Conservation (phyloP, 2,888 invertebrate genomes). For the Orthonevra nobilis region DNA sequence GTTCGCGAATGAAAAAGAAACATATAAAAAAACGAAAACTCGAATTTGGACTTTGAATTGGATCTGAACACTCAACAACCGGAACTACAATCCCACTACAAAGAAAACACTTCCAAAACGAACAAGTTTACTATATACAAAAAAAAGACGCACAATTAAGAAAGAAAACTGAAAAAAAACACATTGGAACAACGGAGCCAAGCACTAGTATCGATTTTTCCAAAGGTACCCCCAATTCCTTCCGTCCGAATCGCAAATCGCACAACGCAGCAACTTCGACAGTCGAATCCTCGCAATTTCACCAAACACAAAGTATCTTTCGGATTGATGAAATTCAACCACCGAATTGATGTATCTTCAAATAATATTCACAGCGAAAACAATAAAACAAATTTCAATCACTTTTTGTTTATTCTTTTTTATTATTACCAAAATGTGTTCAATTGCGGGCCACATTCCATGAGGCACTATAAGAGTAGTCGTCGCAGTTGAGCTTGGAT, state of each 20-base stretch:
- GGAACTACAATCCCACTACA: constrained; percentile 57
- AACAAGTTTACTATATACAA: constrained; percentile 4
- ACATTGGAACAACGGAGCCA: constrained; percentile 60
- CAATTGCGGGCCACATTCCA: constrained; percentile 24
- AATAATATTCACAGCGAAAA: constrained; percentile 49
- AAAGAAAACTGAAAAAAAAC: constrained; percentile 6
- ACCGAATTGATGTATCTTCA: constrained; percentile 37
- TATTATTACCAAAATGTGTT: constrained; percentile 36
- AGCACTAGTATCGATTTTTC: constrained; percentile 67
- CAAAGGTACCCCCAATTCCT: constrained; percentile 21
- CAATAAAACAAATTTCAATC: constrained; percentile 46
- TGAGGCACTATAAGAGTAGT: neutral
- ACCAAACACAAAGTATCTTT: constrained; percentile 57
- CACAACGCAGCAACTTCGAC: neutral
- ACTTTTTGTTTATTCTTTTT: constrained; percentile 29
- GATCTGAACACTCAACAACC: constrained; percentile 57
- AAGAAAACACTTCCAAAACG: constrained; percentile 48
- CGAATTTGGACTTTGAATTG: constrained; percentile 47
- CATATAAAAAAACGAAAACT: constrained; percentile 47
- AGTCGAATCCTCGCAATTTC: constrained; percentile 53
- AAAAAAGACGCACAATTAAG: constrained; percentile 3
- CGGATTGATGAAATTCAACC: constrained; percentile 61
- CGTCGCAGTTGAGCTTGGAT: no score
- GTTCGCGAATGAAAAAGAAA: no score
- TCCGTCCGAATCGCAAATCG: constrained; percentile 1